Evolutionary conservation across 2,113 vertebrate genomes (phyloP).

Genomic region (Plectropomus leopardus): DNA sequence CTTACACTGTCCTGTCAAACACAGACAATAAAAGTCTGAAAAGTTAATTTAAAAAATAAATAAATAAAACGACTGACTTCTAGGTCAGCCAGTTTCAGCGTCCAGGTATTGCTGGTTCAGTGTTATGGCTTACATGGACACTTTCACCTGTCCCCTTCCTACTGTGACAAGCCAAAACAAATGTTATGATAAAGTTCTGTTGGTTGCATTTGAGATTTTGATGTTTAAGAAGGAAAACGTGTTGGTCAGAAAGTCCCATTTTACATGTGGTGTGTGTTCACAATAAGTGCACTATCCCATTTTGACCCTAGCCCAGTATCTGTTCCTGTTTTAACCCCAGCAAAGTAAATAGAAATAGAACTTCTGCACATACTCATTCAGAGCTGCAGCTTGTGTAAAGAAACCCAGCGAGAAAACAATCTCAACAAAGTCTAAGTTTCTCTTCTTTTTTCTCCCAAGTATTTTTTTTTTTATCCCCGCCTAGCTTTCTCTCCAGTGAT

Average conservation of each 20-base stretch:
- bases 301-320: not conserved
- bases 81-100: too few species aligned
- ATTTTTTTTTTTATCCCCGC: constrained; percentile 15
- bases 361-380: not conserved
- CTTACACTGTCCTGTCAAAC: too few species aligned
- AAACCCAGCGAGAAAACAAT: not conserved
- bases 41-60: too few species aligned
- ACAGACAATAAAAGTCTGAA: too few species aligned
- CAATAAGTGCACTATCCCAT: not conserved
- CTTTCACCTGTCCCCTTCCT: too few species aligned
- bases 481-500: constrained; percentile 6
- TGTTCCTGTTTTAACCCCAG: not conserved
- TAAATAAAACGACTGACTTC: too few species aligned
- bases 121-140: too few species aligned
- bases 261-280: not conserved
- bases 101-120: too few species aligned
- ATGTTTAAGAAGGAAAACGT: too few species aligned
- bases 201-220: too few species aligned
- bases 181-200: too few species aligned
- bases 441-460: not conserved
- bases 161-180: too few species aligned
- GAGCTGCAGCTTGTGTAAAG: constrained; percentile 2
- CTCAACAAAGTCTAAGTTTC: constrained; percentile 25
- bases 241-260: not conserved
- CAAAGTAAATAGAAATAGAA: not conserved